Base-by-base conservation (phyloP, 2,888 invertebrate genomes). In the Philaethria dido region DNA sequence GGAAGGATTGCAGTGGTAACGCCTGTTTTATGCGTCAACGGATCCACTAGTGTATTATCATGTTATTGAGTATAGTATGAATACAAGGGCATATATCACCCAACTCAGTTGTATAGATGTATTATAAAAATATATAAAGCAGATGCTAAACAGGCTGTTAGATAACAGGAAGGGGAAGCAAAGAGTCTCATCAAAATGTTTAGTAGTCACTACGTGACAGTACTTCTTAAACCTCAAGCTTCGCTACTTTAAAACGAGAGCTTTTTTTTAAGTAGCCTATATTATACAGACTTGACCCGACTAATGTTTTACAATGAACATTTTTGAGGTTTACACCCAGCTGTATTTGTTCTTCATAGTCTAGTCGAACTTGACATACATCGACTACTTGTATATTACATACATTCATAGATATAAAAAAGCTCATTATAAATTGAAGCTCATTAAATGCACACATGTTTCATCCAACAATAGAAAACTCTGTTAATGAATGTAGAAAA, bases 211-310 rank as follows among this genome's bases (percentile, higher is more conserved):
- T 59, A 64, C 64, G 59, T 50, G 59, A 65, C 44, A 59, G 18
- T 64, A 55, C 57, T 65, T 60, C 64, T 50, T 29, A 52, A 62
- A 29, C 52, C 57, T 36, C 14, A 29, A 55, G 60, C 29, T 25
- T 2, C 59, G 39, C 36, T 54, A 47, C 44, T 63, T 52, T 63
- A 20, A 60, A 66, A 66, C 29, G n/a, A 63, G 54, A 63, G 52
- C 54, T 60, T 66, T 55, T 60, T 66, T 55, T 55, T 16, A 25
- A 69, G 50, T 29, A 65, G n/a, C 60, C 62, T 47, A 62, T 50
- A 70, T 69, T 70, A 69, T 70, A 42, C 66, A 64, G 13, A 57
- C 66, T 66, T 70, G 70, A 70, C 66, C 66, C 57, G 60, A 48
- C 18, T 60, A 47, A 60, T 61, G 33, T 61, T 69, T 60, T 52